A percentile compares a stretch with the other conserved stretches of the same genome.
phyloP scores from a whole-genome alignment of 1,140 invertebrate genomes.

The Drepana arcuata region DNA sequence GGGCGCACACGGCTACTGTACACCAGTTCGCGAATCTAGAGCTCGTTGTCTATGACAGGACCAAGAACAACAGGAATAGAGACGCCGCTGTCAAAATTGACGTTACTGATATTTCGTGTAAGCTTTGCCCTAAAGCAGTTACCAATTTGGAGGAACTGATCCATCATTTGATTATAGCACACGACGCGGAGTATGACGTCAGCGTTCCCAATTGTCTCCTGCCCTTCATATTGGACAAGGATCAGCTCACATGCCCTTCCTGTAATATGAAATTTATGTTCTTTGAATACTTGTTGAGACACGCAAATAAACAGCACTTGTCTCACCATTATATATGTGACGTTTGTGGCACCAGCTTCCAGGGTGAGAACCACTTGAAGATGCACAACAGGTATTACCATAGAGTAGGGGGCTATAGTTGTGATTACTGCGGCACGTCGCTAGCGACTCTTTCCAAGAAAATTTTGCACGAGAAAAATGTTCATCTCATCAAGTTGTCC shows the following conservation, averaged over 20 bases:
- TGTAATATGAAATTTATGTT: slow-evolving; percentile 57
- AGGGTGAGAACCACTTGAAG: slow-evolving; percentile 55
- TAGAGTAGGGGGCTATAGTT: slow-evolving; percentile 49
- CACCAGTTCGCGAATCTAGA: slow-evolving; percentile 50
- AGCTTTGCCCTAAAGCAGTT: slow-evolving; percentile 33
- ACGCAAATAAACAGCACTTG: slow-evolving; percentile 55
- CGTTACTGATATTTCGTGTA: slow-evolving; percentile 43
- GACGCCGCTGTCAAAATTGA: slow-evolving; percentile 61
- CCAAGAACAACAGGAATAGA: slow-evolving; percentile 53
- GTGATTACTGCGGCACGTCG: slow-evolving; percentile 40
- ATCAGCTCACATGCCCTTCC: slow-evolving; percentile 45
- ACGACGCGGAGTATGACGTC: slow-evolving; percentile 58
- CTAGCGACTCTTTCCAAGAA: slow-evolving; percentile 50
- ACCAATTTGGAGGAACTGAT: slow-evolving; percentile 43
- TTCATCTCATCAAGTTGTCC: slow-evolving; percentile 42
- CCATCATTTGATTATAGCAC: slow-evolving; percentile 55
- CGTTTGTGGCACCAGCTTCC: slow-evolving; percentile 55
- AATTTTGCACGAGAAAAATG: slow-evolving; percentile 51
- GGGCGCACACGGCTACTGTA: slow-evolving; percentile 36
- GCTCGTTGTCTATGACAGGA: slow-evolving; percentile 40
- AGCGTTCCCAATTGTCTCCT: slow-evolving; percentile 52
- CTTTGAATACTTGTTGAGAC: slow-evolving; percentile 52
- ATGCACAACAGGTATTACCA: slow-evolving; percentile 64
- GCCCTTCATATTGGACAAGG: slow-evolving; percentile 50
- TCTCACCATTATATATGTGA: slow-evolving; percentile 58